These are phyloP conservation scores for Xiphorhynchus elegans DNA, from an alignment of 2,113 vertebrate species.

Conservation along the genomic window DNA sequence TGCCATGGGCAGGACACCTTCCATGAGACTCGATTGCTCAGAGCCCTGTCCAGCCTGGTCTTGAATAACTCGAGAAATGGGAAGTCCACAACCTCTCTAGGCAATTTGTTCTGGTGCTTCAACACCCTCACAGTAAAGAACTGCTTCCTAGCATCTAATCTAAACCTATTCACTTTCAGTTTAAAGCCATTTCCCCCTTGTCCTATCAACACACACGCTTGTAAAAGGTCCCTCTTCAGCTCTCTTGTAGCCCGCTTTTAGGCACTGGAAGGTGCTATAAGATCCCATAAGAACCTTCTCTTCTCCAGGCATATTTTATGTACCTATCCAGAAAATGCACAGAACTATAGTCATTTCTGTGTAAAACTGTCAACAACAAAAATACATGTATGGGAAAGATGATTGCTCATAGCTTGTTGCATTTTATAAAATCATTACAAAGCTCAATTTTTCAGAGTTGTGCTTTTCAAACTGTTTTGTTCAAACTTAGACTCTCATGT, in stretches of 20 bases:
- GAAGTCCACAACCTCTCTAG: neutral
- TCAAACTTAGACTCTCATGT: neutral
- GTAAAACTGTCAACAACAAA: neutral
- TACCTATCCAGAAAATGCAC: neutral
- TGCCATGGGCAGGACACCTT: neutral
- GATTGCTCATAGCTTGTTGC: neutral
- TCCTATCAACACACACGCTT: no score
- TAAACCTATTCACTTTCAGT: neutral
- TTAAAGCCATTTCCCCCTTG: neutral
- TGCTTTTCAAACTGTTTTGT: neutral
- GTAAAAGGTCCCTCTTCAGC: neutral
- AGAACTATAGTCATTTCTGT: neutral
- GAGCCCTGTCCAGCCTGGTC: neutral
- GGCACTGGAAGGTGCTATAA: neutral
- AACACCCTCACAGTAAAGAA: neutral
- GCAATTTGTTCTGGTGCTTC: neutral
- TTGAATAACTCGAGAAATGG: neutral
- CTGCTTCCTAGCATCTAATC: neutral
- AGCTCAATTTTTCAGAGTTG: neutral
- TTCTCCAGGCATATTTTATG: neutral
- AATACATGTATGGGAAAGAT: neutral
- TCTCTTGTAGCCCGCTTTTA: neutral
- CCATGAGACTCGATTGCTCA: neutral
- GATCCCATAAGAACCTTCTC: neutral
- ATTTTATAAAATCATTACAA: neutral